These are phyloP conservation scores for Troglohyphantes excavatus DNA, from an alignment of 2,888 invertebrate species.

Conservation along the genomic window DNA sequence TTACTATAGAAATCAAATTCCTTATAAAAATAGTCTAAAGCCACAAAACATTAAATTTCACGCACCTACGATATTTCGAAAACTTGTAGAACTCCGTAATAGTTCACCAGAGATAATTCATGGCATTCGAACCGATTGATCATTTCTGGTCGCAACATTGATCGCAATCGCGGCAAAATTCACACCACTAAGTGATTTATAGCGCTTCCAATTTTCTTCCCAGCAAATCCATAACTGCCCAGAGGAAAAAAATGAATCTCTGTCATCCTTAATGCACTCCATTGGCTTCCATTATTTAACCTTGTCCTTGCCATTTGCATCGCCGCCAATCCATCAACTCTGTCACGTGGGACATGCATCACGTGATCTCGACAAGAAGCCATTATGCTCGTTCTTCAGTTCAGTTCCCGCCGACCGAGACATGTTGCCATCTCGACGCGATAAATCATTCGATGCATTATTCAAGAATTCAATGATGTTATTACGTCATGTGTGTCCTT, in stretches of 20 bases:
- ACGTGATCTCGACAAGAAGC: constrained; percentile 44
- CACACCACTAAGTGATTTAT: not conserved
- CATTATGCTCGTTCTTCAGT: constrained; percentile 45
- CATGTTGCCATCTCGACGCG: constrained; percentile 50
- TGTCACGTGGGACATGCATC: constrained; percentile 34
- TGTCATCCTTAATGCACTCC: constrained; percentile 39
- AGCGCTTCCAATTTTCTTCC: not conserved
- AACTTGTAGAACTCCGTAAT: not conserved
- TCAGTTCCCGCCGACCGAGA: constrained; percentile 4
- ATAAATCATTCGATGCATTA: constrained; percentile 53
- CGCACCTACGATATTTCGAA: too few species aligned
- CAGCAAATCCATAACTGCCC: not conserved
- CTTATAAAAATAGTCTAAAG: too few species aligned
- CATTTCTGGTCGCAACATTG: not conserved
- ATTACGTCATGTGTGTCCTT: constrained; percentile 30
- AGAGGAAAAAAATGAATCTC: constrained; percentile 35
- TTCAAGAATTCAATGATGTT: constrained; percentile 32
- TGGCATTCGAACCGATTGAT: not conserved
- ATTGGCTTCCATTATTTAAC: constrained; percentile 31
- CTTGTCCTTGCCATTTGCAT: constrained; percentile 39
- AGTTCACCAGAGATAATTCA: not conserved
- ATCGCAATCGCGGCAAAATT: not conserved
- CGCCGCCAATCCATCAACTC: constrained; percentile 29
- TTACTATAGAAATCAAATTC: too few species aligned
- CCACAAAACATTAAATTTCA: too few species aligned